Base-by-base conservation (phyloP, 2,113 vertebrate genomes). In the Mus pahari region DNA sequence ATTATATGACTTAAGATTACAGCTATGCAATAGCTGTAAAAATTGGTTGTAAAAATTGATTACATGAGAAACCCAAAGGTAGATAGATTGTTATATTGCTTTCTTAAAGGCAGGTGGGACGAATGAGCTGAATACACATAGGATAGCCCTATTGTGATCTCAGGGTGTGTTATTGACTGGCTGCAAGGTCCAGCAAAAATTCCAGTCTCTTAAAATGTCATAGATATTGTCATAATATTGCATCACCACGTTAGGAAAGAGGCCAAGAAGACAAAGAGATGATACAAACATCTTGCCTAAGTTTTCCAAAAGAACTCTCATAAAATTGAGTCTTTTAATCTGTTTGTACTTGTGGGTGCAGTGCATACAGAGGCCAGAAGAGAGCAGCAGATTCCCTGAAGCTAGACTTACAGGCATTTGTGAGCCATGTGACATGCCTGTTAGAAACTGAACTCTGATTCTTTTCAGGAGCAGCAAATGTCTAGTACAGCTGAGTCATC, bases 221-320 rank as follows among this genome's bases (percentile, higher is more conserved):
- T 60, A 60, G 20, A 16, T 82, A 58, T 39, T 82, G n/a, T 82
- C 36, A 82, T 82, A 58, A 24, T n/a, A n/a, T 60, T 60, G 53
- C 11, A 60, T n/a, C 2, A 5, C 19, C 53, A 81, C 33, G n/a
- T 58, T 96, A 64, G 28, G 36, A 42, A n/a, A 58, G 14, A 92
- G 88, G 60, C 62, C 36, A 83, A 55, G 89, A 74, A 88, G 50
- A 89, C 55, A 81, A 55, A 91, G 81, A 22, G 82, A 82, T 86
- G 28, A 53, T 39, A 5, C 11, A 13, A 36, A 79, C 70, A 50
- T 33, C 39, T 74, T 94, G 60, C 26, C 55, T 62, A 64, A 22
- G 11, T 94, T 89, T 96, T 94, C 20, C 14, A 33, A 96, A 74
- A 53, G 53, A 94, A 5, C 83, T 74, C 20, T 93, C 8, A 26